Conservation (phyloP, 1,140 invertebrate species). For the Leptinotarsa undecemlineata region DNA sequence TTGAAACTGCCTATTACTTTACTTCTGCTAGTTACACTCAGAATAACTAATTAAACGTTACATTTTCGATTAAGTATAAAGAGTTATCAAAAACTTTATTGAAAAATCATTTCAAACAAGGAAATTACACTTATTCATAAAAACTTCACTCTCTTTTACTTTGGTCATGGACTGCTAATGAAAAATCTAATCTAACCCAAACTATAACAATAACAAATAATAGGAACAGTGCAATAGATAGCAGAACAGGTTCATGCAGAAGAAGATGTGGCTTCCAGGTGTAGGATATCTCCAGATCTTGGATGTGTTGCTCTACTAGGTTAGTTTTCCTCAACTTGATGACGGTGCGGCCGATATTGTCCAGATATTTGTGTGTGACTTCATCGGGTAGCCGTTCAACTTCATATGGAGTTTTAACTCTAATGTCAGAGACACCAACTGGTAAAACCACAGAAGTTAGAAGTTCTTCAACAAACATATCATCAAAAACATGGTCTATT, state of each 20-base stretch:
- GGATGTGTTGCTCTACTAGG: constrained; percentile 95
- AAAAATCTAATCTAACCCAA: constrained; percentile 95
- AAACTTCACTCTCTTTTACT: constrained; percentile 46
- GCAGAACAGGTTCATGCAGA: constrained; percentile 90
- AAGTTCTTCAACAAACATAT: constrained; percentile 93
- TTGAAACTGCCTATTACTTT: no score
- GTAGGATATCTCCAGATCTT: constrained; percentile 86
- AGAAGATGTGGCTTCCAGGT: constrained; percentile 83
- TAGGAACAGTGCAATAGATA: constrained; percentile 85
- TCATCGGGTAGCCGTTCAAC: constrained; percentile 75
- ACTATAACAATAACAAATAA: constrained; percentile 92
- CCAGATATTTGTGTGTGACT: constrained; percentile 91
- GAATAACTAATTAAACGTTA: no score
- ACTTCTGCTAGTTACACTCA: no score
- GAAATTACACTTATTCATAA: not conserved
- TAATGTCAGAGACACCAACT: constrained; percentile 84
- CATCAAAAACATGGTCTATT: constrained; percentile 95
- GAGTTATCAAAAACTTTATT: no score
- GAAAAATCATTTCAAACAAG: no score
- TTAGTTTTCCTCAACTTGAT: constrained; percentile 85
- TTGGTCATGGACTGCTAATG: constrained; percentile 65
- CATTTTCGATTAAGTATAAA: no score
- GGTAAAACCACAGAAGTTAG: constrained; percentile 91
- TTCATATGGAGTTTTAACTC: constrained; percentile 81
- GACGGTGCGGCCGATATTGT: constrained; percentile 90